A percentile compares a stretch with the other conserved stretches of the same genome.
Conservation (phyloP, 2,113 vertebrate species). For the Paramormyrops kingsleyae region DNA sequence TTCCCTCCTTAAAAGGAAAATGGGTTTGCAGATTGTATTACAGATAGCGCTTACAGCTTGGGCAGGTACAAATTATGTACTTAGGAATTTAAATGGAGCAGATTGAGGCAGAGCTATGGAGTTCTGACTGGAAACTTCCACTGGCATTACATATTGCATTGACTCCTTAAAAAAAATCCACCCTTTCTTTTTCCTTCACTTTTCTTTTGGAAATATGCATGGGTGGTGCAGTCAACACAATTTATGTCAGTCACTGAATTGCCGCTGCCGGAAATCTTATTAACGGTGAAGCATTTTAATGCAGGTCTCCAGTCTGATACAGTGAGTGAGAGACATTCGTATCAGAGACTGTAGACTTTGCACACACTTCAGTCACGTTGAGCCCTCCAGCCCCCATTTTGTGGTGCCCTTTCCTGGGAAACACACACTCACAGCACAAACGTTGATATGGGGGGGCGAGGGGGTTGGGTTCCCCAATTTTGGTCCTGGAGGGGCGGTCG, state of each 20-base stretch:
- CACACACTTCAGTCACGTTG: not conserved
- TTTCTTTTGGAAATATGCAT: not conserved
- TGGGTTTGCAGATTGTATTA: not conserved
- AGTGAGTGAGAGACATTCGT: not conserved
- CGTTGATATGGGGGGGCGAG: not conserved
- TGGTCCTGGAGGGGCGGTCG: not conserved
- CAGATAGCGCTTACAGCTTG: not conserved
- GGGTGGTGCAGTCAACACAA: not conserved
- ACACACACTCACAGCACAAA: not conserved
- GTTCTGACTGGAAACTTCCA: not conserved
- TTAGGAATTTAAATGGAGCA: not conserved
- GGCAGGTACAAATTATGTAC: not conserved
- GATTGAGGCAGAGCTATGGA: not conserved
- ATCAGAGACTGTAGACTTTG: not conserved
- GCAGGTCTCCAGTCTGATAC: not conserved
- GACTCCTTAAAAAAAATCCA: not conserved
- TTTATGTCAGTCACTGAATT: not conserved
- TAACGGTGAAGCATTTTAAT: not conserved
- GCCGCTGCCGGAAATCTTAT: not conserved
- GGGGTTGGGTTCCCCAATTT: not conserved
- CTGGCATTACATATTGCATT: not conserved
- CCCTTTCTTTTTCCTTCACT: not conserved
- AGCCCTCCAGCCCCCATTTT: not conserved
- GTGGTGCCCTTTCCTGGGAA: not conserved
- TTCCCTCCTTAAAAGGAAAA: not conserved